Conservation (phyloP, 2,797 vertebrate species). For the Momotus momota region DNA sequence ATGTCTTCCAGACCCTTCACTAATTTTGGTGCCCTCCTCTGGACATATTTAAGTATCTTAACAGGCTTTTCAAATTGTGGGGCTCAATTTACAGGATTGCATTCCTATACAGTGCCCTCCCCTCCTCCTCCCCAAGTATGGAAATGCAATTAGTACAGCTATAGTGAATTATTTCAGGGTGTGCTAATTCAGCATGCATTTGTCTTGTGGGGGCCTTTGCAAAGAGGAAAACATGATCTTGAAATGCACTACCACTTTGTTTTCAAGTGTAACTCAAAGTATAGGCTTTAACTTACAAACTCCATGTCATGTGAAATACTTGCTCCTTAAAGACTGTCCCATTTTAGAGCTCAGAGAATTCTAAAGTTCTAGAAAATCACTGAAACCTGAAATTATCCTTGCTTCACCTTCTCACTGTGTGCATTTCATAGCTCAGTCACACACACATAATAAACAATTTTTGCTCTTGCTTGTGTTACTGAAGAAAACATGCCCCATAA, state of each 20-base stretch:
- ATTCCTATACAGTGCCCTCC: background rate
- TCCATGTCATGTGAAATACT: background rate
- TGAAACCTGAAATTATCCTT: slow-evolving; percentile 15
- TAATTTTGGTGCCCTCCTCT: background rate
- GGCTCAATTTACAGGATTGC: background rate
- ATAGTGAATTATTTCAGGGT: background rate
- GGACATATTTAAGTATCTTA: background rate
- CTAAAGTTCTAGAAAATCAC: background rate
- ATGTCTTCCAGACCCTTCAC: background rate
- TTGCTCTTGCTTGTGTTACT: background rate
- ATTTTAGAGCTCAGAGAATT: background rate
- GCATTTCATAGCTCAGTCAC: background rate
- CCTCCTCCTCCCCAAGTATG: too few relatives aligned
- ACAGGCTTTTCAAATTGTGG: background rate
- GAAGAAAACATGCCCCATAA: background rate
- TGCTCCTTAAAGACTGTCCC: background rate
- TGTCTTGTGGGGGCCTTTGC: background rate
- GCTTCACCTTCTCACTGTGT: background rate
- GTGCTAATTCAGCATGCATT: background rate
- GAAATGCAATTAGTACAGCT: background rate
- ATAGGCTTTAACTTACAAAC: background rate
- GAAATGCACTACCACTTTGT: background rate
- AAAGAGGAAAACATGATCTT: background rate
- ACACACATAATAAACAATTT: background rate
- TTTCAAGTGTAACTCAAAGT: background rate